Base-by-base conservation (phyloP, 2,113 vertebrate genomes). In the Pollachius pollachius region DNA sequence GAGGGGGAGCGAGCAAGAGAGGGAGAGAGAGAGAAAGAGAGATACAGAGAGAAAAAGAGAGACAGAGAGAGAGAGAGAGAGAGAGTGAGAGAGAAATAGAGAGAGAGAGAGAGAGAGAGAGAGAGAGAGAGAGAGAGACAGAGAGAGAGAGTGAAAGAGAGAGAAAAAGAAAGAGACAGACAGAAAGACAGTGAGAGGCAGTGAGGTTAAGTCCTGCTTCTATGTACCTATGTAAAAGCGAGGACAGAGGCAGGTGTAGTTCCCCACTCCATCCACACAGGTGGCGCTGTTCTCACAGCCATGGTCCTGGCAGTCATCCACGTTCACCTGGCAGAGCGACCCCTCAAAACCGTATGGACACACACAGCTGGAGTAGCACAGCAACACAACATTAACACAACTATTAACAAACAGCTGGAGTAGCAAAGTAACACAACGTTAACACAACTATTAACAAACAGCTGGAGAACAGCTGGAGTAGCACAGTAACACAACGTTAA, bases 191-290 rank as follows among this genome's bases (percentile, higher is more conserved):
- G 41, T 11, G 7, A 9, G 8, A 9, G 41, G 12, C 8, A 48
- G 41, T 9, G 9, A 48, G 41, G 41, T 48, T 11, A 48, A 1
- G 12, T 13, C 41, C 41, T 48, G 12, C 2, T 13, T 48, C 41
- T 48, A 48, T 48, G 41, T 48, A 99, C 97, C 97, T 71, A 85
- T 90, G 84, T 95, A 96, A 64, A 69, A 82, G 3, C 89, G 85
- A 13, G 92, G 87, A 67, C 97, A 99, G 74, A 91, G 74, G 81
- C 97, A 99, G 13, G 94, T 95, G 90, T 97, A 97, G 89, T 92
- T 96, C 76, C 91, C 89, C 5, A 93, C 78, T 5, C 93, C 84
- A 0, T 95, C 94, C 41, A 95, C 41, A 15, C 97, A 99, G 77
- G 91, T 91, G 69, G 94, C 96, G 7, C 94, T 94, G 0, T 95